Percentiles rank a stretch among this genome's conserved stretches.
Evolutionary conservation across 1,140 invertebrate species (phyloP).

Genomic region (Episyrphus balteatus): DNA sequence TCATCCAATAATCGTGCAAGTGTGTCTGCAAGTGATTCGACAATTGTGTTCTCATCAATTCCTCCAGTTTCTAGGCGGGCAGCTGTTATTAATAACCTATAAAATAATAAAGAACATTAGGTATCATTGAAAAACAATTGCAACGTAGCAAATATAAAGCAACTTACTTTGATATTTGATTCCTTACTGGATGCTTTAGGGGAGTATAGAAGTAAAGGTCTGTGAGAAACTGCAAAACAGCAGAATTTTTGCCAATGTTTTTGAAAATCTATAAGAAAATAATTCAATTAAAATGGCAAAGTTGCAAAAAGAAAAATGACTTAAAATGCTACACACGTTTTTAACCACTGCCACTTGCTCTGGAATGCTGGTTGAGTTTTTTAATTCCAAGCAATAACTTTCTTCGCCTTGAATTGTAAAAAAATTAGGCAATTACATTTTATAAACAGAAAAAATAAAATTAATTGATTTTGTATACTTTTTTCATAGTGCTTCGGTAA

Average conservation of each 20-base stretch:
- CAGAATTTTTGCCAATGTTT: not conserved
- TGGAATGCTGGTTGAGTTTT: conserved; percentile 2
- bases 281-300: not conserved
- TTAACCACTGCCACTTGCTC: conserved; percentile 10
- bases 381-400: conserved; percentile 6
- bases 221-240: conserved; percentile 7
- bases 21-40: conserved; percentile 3
- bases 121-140: not conserved
- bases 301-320: not conserved
- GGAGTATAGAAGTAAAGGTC: conserved; percentile 9
- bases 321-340: conserved; percentile 3
- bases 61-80: conserved; percentile 3
- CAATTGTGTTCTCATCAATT: conserved; percentile 6
- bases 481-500: conserved; percentile 8
- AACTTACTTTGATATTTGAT: conserved; percentile 12
- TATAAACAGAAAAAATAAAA: not conserved
- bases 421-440: not conserved
- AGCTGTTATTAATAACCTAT: conserved; percentile 9
- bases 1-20: conserved; percentile 1
- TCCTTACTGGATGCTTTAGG: conserved; percentile 11
- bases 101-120: not conserved
- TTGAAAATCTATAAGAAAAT: conserved; percentile 6
- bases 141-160: not conserved
- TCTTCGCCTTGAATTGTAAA: conserved; percentile 1
- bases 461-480: conserved; percentile 1